Percentiles rank a stretch among this genome's conserved stretches.
phyloP scores from a whole-genome alignment of 2,888 invertebrate genomes.

The Drosophila melanosoma region DNA sequence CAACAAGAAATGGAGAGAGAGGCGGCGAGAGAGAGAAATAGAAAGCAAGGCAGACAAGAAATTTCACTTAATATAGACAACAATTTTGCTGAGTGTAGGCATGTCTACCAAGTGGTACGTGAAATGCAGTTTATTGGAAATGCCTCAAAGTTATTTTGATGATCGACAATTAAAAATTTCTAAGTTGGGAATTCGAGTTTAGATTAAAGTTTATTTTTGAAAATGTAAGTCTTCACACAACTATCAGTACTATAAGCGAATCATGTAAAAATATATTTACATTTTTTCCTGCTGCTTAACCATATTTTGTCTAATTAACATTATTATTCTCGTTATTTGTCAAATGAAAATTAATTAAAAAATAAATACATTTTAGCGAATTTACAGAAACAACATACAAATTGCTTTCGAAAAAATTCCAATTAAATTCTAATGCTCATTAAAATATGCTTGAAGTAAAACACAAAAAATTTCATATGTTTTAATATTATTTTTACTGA shows the following conservation, averaged over 20 bases:
- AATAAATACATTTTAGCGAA: no score
- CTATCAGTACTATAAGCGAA: neutral
- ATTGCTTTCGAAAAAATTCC: neutral
- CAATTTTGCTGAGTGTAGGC: neutral
- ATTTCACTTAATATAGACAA: neutral
- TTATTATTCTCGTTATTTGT: neutral
- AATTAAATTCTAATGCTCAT: neutral
- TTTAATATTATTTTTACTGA: neutral
- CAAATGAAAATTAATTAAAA: neutral
- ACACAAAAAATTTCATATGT: neutral
- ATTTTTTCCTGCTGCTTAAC: neutral
- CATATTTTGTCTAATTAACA: neutral
- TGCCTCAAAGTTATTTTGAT: neutral
- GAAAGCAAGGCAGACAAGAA: neutral
- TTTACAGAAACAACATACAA: no score
- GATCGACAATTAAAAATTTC: neutral
- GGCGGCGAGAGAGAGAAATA: neutral
- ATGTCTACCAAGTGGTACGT: neutral
- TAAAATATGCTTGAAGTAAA: neutral
- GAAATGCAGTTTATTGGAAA: neutral
- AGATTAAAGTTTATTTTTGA: neutral
- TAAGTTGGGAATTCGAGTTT: neutral
- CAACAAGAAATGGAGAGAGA: neutral
- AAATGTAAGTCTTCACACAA: neutral
- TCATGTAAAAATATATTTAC: neutral